Conservation (phyloP, 2,888 invertebrate genomes). For the Nomada ruficornis region DNA sequence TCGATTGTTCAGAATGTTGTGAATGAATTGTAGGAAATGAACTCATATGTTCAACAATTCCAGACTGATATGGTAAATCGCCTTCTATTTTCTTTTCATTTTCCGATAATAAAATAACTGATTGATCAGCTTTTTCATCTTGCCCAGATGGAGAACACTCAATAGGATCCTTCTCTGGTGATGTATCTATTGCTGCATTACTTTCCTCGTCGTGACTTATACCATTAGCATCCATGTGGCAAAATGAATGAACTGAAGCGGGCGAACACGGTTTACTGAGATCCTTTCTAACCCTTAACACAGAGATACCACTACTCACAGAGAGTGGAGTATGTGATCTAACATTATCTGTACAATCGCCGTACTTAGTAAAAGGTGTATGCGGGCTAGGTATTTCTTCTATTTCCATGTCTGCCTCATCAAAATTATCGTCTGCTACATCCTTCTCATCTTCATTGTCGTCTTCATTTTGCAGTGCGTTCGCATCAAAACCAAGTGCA, state of each 20-base stretch:
- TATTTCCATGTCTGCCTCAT: conserved; percentile 83
- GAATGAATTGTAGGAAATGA: conserved; percentile 75
- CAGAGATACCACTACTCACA: conserved; percentile 77
- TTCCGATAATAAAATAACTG: conserved; percentile 51
- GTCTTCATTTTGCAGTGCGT: conserved; percentile 75
- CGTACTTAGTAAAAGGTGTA: conserved; percentile 74
- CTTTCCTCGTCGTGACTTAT: conserved; percentile 75
- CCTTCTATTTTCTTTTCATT: conserved; percentile 67
- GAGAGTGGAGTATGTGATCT: conserved; percentile 78
- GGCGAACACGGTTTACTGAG: conserved; percentile 84
- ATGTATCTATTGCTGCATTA: conserved; percentile 64
- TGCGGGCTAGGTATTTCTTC: conserved; percentile 78
- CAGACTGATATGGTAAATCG: conserved; percentile 69
- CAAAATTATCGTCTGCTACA: conserved; percentile 83
- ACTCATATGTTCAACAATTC: conserved; percentile 76
- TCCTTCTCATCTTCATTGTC: conserved; percentile 80
- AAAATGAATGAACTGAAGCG: conserved; percentile 75
- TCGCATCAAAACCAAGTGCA: conserved; percentile 76
- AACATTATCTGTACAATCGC: conserved; percentile 66
- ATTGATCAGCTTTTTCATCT: conserved; percentile 62
- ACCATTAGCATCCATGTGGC: conserved; percentile 76
- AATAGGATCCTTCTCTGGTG: conserved; percentile 74
- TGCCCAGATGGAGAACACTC: conserved; percentile 72
- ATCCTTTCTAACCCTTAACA: conserved; percentile 77
- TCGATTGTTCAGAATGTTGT: conserved; percentile 75